Evolutionary conservation across 2,113 vertebrate species (phyloP), one percentile per base, ranked within the genome.

Genomic region (Pygoscelis adeliae): DNA sequence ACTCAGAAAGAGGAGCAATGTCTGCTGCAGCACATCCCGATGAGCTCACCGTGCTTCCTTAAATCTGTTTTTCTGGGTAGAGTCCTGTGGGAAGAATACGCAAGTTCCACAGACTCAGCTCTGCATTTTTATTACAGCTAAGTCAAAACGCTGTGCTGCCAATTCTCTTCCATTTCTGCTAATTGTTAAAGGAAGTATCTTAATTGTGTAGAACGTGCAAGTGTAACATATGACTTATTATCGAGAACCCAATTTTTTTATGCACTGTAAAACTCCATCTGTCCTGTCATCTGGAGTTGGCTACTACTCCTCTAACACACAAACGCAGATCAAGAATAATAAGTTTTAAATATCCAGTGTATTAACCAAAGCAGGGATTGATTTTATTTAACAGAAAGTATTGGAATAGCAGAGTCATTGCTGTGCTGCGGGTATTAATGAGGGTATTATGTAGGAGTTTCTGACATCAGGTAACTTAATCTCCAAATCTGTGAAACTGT

Each of bases 201-300:
- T 94, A 94, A 94, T 96, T 96, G 84, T 97, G 94, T 78, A 94
- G 87, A 97, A 96, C 0, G 9, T 91, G 72, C 78, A 88, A 96
- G 82, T 86, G 77, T n/a, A 95, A 83, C 94, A 96, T 93, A 96
- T 52, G 96, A 97, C 70, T 96, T 96, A 95, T 94, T 97, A 90
- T 85, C 1, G 1, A 97, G 94, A 95, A 94, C 89, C 78, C 10
- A 10, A 7, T 93, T 97, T 95, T 93, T 97, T 93, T 70, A 83
- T 88, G 89, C 72, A 83, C 85, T 52, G 61, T 97, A 94, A 94
- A 97, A 96, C 87, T 97, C 97, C 96, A 97, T 97, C 97, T 97
- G 97, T 97, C 95, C 91, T 5, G 0, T 97, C 97, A 96, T 97
- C 96, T 96, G 95, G 90, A 97, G 92, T 91, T 97, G 96, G 97